phyloP scores from a whole-genome alignment of 2,113 vertebrate species.

The Petromus typicus region DNA sequence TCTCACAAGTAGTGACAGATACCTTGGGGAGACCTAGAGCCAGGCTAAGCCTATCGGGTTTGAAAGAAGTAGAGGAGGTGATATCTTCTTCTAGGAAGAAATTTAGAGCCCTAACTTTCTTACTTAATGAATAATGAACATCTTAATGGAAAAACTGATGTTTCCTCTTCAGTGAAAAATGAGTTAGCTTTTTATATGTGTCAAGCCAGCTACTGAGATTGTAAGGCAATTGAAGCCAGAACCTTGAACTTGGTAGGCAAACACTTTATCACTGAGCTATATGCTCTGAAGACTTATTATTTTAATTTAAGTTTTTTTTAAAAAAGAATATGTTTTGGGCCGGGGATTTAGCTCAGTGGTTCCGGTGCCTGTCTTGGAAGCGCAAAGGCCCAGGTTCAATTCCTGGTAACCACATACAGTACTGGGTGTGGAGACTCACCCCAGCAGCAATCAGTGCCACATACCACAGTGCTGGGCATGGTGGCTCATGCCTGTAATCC shows the following conservation, averaged over 20 bases:
- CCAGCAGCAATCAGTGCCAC: too few relatives aligned
- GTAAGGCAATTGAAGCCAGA: not conserved
- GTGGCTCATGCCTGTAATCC: too few relatives aligned
- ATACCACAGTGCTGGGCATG: too few relatives aligned
- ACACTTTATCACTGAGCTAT: not conserved
- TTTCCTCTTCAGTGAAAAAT: not conserved
- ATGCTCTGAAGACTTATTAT: not conserved
- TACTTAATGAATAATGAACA: slow-evolving; percentile 36
- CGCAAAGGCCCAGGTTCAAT: too few relatives aligned
- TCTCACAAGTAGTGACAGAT: slow-evolving; percentile 1
- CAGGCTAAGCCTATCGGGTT: not conserved
- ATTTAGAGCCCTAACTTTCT: slow-evolving; percentile 36
- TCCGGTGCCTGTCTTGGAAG: too few relatives aligned
- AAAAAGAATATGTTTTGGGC: slow-evolving; percentile 26
- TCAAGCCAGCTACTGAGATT: not conserved
- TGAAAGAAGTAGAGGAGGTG: not conserved
- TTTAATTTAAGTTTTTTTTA: slow-evolving; percentile 49
- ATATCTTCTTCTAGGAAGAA: not conserved
- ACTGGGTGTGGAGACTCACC: too few relatives aligned
- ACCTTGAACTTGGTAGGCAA: not conserved
- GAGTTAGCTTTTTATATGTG: not conserved
- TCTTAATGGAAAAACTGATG: not conserved
- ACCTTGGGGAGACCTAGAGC: not conserved
- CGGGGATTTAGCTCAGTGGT: too few relatives aligned
- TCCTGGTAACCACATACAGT: too few relatives aligned